Evolutionary conservation across 1,140 invertebrate genomes (phyloP).

Genomic region (Myzus persicae): DNA sequence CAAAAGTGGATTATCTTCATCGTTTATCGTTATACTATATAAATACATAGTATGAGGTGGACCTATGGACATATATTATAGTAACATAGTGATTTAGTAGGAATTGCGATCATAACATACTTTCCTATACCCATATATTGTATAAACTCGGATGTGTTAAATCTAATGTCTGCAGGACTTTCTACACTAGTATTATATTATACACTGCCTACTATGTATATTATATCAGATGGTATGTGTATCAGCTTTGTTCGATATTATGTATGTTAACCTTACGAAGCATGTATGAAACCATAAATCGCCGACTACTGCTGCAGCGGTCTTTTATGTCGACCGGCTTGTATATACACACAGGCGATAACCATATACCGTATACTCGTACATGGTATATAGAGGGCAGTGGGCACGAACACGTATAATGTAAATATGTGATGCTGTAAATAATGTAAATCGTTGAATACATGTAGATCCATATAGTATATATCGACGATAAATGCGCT

Average conservation of each 20-base stretch:
- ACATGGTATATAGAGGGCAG: not conserved
- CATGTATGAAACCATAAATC: conserved; percentile 20
- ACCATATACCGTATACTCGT: too few species aligned
- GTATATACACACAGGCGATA: not conserved
- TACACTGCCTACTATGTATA: not conserved
- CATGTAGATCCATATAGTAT: not conserved
- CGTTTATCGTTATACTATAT: not conserved
- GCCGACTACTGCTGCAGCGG: not conserved
- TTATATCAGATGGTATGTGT: not conserved
- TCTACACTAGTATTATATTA: not conserved
- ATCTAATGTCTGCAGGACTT: not conserved
- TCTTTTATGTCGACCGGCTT: not conserved
- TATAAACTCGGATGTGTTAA: not conserved
- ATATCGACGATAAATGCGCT: not conserved
- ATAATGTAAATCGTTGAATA: not conserved
- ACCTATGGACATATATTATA: not conserved
- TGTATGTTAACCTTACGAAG: not conserved
- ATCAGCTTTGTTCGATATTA: not conserved
- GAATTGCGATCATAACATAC: not conserved
- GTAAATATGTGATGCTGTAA: not conserved
- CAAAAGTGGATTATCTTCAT: not conserved
- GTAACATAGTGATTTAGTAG: too few species aligned
- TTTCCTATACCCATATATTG: not conserved
- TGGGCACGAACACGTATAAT: not conserved
- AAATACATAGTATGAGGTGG: not conserved